A percentile compares a stretch with the other conserved stretches of the same genome.
phyloP scores from a whole-genome alignment of 2,888 invertebrate species.

The Ochropleura leucogaster region DNA sequence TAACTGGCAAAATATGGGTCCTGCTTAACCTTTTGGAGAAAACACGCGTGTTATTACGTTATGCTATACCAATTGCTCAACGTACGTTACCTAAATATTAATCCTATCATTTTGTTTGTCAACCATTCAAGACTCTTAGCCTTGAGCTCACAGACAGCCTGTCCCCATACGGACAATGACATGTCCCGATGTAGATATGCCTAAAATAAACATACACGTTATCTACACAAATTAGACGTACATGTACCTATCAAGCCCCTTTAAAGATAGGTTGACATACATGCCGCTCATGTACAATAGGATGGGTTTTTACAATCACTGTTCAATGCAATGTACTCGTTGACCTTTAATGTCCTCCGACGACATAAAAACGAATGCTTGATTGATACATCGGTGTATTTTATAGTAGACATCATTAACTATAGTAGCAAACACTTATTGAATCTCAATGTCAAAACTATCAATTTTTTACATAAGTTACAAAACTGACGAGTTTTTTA shows the following conservation, averaged over 20 bases:
- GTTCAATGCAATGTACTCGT: conserved; percentile 60
- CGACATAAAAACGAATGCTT: conserved; percentile 50
- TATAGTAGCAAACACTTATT: conserved; percentile 32
- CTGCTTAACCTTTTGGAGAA: not conserved
- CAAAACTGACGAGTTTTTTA: conserved; percentile 59
- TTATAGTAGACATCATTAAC: conserved; percentile 37
- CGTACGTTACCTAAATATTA: conserved; percentile 13
- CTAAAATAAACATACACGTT: conserved; percentile 70
- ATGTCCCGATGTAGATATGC: conserved; percentile 69
- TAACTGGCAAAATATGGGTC: not conserved
- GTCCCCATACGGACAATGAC: conserved; percentile 75
- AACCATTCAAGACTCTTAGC: conserved; percentile 61
- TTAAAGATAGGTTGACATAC: conserved; percentile 37
- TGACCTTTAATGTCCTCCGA: conserved; percentile 65
- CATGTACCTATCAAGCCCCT: conserved; percentile 47
- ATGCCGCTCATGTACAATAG: conserved; percentile 50
- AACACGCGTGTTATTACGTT: not conserved
- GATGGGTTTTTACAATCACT: conserved; percentile 53
- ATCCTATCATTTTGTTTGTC: conserved; percentile 51
- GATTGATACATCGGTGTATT: conserved; percentile 53
- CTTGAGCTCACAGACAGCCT: conserved; percentile 81
- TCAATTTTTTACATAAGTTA: conserved; percentile 53
- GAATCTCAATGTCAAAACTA: conserved; percentile 57
- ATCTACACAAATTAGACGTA: conserved; percentile 56
- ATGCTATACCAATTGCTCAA: not conserved